phyloP scores from a whole-genome alignment of 2,888 invertebrate species.

The Phengaris arion region DNA sequence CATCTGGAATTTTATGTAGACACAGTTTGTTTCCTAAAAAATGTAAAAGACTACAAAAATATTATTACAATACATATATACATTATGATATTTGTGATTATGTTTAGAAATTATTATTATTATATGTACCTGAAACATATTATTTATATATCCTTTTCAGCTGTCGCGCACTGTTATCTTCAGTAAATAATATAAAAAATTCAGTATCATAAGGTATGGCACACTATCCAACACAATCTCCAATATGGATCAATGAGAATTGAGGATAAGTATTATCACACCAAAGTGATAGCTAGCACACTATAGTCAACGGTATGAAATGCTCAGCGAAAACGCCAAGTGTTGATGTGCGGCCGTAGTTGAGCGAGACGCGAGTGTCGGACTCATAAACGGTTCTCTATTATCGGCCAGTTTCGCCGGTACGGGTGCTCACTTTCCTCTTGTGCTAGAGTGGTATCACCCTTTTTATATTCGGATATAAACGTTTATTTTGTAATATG shows the following conservation, averaged over 20 bases:
- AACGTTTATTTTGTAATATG: background rate
- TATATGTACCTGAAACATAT: no score
- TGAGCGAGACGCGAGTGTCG: conserved; percentile 66
- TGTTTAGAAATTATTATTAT: no score
- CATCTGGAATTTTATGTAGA: no score
- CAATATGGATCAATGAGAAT: background rate
- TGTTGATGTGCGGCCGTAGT: conserved; percentile 58
- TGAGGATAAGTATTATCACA: conserved; percentile 45
- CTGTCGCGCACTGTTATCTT: no score
- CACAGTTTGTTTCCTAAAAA: no score
- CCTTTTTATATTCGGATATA: background rate
- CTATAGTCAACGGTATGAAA: conserved; percentile 39
- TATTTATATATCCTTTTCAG: no score
- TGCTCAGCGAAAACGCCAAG: conserved; percentile 40
- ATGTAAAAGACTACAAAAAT: no score
- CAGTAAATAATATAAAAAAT: no score
- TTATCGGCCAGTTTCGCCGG: conserved; percentile 57
- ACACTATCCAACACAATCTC: no score
- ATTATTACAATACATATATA: no score
- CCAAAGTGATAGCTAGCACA: conserved; percentile 33
- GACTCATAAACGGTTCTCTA: conserved; percentile 72
- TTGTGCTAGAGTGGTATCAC: background rate
- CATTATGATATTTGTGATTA: no score
- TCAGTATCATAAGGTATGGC: no score
- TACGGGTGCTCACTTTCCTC: conserved; percentile 39